Base-by-base conservation (phyloP, 2,888 invertebrate genomes). In the Platycnemis pennipes region DNA sequence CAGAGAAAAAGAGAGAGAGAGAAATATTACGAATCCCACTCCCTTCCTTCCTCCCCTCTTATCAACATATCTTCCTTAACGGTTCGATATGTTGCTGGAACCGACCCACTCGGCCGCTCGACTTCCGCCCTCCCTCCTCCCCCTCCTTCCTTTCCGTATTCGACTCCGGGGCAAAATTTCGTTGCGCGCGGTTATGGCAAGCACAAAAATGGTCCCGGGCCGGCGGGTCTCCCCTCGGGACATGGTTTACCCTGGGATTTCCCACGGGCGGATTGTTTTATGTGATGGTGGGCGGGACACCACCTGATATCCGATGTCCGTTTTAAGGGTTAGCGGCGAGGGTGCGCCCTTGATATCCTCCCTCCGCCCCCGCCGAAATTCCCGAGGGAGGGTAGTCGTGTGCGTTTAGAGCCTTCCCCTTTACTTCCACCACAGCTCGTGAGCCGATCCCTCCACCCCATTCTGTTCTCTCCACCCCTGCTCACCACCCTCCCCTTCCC, bases 61-160 rank as follows among this genome's bases (percentile, higher is more conserved):
- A 77, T 77, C 77, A 77, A 77, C 77, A 77, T 37, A 77, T 77
- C 77, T 77, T 77, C 77, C 77, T 77, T 77, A 77, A 77, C 77
- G 77, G 77, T 77, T 77, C 77, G 77, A 77, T 77, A 77, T 77
- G 77, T 77, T 77, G 77, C 77, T 77, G 37, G 77, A 77, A 77
- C 31, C 77, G 26, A 5, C 77, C 31, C 16, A 3, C 77, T 0
- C 11, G 37, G 37, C 77, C 77, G 16, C 37, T 3, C 77, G 2
- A 11, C 37, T 37, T 37, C 77, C 63, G 26, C 26, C 63, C 63
- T n/a, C 26, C n/a, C 26, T 63, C 63, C n/a, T 1, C 63, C 5
- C 63, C 37, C 77, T 13, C 37, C 37, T 37, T 1, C 37, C 26
- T 1, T 37, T 13, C 26, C 77, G 13, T 26, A 8, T 37, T 22